Evolutionary conservation across 2,797 vertebrate genomes (phyloP).

Genomic region (Buceros bicornis): DNA sequence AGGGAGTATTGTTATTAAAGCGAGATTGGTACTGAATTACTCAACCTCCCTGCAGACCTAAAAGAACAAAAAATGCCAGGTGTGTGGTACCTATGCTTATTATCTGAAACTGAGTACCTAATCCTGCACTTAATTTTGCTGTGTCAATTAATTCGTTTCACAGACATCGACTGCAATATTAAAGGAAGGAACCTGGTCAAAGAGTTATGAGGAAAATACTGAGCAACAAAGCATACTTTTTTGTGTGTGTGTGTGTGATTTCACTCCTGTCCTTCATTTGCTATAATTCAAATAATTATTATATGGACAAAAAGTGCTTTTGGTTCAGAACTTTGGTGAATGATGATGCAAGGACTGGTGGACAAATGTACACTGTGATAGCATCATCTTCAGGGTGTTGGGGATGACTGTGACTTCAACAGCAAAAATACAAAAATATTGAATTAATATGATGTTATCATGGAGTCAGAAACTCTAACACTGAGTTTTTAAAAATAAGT

Average conservation of each 20-base stretch:
- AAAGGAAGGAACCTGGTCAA: background rate
- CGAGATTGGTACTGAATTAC: slow-evolving; percentile 39
- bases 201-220: background rate
- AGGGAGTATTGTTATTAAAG: slow-evolving; percentile 56
- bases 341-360: background rate
- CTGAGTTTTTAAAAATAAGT: background rate
- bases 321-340: background rate
- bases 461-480: background rate
- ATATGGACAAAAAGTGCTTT: background rate
- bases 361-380: background rate
- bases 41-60: background rate
- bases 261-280: background rate
- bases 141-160: slow-evolving; percentile 5
- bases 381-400: background rate
- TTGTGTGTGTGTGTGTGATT: background rate
- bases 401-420: background rate
- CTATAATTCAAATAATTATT: slow-evolving; percentile 8
- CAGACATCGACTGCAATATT: background rate
- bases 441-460: background rate
- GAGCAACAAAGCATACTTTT: background rate
- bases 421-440: background rate
- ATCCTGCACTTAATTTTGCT: background rate
- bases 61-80: background rate
- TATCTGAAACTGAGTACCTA: slow-evolving; percentile 6
- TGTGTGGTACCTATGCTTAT: background rate